phyloP scores from a whole-genome alignment of 2,797 vertebrate species.

The Geotrypetes seraphini region DNA sequence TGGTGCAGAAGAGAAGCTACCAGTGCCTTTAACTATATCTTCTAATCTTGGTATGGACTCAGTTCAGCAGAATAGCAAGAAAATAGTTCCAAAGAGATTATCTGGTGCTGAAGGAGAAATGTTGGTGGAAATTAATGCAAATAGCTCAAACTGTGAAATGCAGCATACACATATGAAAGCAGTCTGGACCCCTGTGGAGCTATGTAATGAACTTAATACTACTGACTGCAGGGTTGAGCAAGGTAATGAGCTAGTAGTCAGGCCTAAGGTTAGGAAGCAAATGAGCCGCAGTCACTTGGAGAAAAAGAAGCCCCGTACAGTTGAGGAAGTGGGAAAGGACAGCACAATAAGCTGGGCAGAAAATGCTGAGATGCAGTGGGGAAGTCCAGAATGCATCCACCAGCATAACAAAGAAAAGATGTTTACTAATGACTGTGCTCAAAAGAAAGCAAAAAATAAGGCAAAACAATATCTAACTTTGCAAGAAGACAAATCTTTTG shows the following conservation, averaged over 20 bases:
- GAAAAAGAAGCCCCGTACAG: constrained; percentile 19
- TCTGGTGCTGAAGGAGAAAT: constrained; percentile 21
- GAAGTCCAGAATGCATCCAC: constrained; percentile 13
- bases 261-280: constrained; percentile 65
- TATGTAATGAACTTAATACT: constrained; percentile 18
- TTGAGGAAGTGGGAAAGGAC: constrained; percentile 26
- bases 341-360: constrained; percentile 21
- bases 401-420: constrained; percentile 24
- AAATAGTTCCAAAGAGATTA: constrained; percentile 10
- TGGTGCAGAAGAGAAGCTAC: constrained; percentile 26
- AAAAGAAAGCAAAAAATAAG: constrained; percentile 17
- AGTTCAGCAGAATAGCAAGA: constrained; percentile 2
- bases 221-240: constrained; percentile 10
- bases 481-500: constrained; percentile 9
- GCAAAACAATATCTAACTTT: constrained; percentile 4
- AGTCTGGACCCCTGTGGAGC: neutral
- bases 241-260: constrained; percentile 55
- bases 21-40: constrained; percentile 16
- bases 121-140: constrained; percentile 8
- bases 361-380: constrained; percentile 26
- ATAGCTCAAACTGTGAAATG: constrained; percentile 8
- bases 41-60: constrained; percentile 11
- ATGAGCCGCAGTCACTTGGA: constrained; percentile 25
- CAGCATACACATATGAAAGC: constrained; percentile 2
- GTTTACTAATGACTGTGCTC: constrained; percentile 14